These are phyloP conservation scores for Semnornis frantzii DNA, from an alignment of 2,113 vertebrate genomes.

Conservation along the genomic window DNA sequence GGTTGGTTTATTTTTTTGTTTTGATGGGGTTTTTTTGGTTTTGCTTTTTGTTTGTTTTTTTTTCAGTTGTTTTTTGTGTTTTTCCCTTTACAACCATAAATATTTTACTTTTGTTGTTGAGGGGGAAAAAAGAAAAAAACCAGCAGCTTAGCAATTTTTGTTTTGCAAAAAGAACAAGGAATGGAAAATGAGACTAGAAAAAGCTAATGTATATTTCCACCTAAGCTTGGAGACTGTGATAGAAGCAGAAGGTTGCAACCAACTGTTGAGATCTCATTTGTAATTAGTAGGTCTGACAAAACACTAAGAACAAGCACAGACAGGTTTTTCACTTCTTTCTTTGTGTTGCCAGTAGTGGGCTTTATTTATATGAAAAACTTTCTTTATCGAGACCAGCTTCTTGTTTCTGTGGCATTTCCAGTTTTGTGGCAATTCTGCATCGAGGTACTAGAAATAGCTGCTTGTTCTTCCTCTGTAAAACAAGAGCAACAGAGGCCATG, in stretches of 20 bases:
- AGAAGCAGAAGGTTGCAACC: not conserved
- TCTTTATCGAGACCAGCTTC: not conserved
- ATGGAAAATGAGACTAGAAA: not conserved
- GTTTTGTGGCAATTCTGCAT: not conserved
- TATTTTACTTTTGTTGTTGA: too few relatives aligned
- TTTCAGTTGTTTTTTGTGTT: too few relatives aligned
- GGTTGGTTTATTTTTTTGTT: not conserved
- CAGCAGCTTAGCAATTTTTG: not conserved
- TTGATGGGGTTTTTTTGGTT: not conserved
- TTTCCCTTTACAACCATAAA: too few relatives aligned
- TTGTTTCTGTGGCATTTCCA: not conserved
- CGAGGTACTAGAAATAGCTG: not conserved
- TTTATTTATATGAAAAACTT: not conserved
- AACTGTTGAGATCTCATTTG: not conserved
- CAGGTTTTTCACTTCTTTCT: not conserved
- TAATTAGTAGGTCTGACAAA: not conserved
- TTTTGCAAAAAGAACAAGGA: not conserved
- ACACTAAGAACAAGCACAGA: not conserved
- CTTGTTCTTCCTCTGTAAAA: not conserved
- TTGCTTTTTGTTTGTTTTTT: too few relatives aligned
- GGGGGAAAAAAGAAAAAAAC: too few relatives aligned
- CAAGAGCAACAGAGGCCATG: not conserved
- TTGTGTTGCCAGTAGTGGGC: not conserved
- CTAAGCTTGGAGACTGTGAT: not conserved
- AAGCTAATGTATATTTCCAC: not conserved